Conservation (phyloP, 2,888 invertebrate species). For the Latrodectus elegans region DNA sequence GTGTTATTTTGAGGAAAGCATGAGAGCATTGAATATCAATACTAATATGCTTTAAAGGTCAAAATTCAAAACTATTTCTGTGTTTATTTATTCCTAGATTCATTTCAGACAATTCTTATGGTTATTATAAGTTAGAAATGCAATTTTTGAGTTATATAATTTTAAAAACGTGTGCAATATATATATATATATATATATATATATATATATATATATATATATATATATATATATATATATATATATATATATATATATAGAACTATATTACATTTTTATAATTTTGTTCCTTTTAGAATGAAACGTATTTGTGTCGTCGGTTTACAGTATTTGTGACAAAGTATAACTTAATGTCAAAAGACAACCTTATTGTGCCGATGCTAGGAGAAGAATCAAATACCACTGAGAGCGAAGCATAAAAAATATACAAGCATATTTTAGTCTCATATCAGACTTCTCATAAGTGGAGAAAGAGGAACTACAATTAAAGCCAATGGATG, state of each 20-base stretch:
- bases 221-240: too few relatives aligned
- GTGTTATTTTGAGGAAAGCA: too few relatives aligned
- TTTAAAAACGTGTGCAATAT: too few relatives aligned
- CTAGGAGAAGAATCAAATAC: constrained; percentile 67
- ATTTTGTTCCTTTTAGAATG: constrained; percentile 79
- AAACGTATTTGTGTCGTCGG: constrained; percentile 93
- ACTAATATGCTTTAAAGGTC: too few relatives aligned
- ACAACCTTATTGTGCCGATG: constrained; percentile 98
- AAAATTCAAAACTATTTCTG: background rate
- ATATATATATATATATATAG: too few relatives aligned
- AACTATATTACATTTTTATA: background rate
- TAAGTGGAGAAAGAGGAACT: constrained; percentile 6
- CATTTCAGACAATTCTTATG: background rate
- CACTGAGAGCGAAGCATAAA: constrained; percentile 69
- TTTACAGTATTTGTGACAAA: constrained; percentile 99
- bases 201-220: too few relatives aligned
- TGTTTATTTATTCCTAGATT: constrained; percentile 3
- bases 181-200: too few relatives aligned
- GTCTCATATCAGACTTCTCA: constrained; percentile 49
- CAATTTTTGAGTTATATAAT: too few relatives aligned
- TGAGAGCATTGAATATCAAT: too few relatives aligned
- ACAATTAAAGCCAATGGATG: constrained; percentile 11
- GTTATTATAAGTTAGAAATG: too few relatives aligned
- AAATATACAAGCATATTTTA: constrained; percentile 30
- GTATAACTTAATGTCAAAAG: constrained; percentile 98